Conservation (phyloP, 2,888 invertebrate species). For the Sceliomorpha sp. region DNA sequence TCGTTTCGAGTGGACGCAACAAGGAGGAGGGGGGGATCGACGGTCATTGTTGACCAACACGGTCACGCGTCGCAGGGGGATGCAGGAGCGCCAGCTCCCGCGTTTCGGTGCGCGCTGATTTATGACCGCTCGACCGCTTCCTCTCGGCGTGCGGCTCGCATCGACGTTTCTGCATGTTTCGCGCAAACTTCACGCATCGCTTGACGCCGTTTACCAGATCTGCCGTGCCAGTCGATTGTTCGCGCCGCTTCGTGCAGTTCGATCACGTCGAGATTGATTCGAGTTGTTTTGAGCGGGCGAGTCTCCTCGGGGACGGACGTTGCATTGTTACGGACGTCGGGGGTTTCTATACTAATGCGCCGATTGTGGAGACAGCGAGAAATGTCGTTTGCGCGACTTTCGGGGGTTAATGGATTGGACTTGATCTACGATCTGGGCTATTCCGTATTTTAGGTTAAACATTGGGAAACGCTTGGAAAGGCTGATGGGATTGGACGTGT, state of each 20-base stretch:
- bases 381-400: no score
- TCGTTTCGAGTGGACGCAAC: conserved; percentile 75
- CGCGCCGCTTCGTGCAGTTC: conserved; percentile 31
- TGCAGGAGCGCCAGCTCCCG: conserved; percentile 66
- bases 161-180: conserved; percentile 50
- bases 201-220: conserved; percentile 44
- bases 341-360: no score
- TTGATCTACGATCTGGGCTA: no score
- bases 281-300: no score
- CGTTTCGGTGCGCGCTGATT: conserved; percentile 54
- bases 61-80: conserved; percentile 73
- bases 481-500: no score
- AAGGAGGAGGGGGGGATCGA: conserved; percentile 62
- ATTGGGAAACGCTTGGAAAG: no score
- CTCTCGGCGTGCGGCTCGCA: conserved; percentile 34
- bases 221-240: conserved; percentile 43
- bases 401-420: no score
- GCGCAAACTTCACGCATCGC: conserved; percentile 50
- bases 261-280: no score
- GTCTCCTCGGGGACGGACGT: no score
- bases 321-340: no score
- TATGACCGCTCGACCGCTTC: conserved; percentile 51
- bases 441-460: no score
- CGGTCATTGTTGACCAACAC: conserved; percentile 78
- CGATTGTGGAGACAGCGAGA: no score